phyloP scores from a whole-genome alignment of 2,888 invertebrate genomes.

The Cyclophora punctaria region DNA sequence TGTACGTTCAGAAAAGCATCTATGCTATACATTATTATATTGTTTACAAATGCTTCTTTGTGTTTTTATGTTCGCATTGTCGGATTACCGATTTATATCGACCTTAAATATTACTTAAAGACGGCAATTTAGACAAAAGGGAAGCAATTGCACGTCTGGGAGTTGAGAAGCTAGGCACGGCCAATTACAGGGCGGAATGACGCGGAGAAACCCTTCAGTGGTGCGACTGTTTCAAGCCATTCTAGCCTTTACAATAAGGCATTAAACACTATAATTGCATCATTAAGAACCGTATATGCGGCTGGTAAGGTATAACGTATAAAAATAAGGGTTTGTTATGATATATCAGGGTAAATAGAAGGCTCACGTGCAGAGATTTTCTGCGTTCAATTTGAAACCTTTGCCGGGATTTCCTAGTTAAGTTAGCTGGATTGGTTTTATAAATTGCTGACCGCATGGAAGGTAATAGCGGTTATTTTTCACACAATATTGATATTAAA shows the following conservation, averaged over 20 bases:
- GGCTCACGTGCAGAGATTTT: neutral
- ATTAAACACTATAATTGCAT: constrained; percentile 1
- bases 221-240: constrained; percentile 2
- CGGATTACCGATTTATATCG: constrained; percentile 10
- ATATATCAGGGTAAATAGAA: constrained; percentile 17
- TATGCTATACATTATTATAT: neutral
- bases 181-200: constrained; percentile 14
- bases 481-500: too few species aligned
- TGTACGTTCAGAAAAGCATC: neutral
- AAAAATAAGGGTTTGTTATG: constrained; percentile 16
- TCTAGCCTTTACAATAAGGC: constrained; percentile 2
- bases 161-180: constrained; percentile 6
- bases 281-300: neutral
- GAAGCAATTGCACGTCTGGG: constrained; percentile 19
- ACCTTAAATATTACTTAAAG: constrained; percentile 19
- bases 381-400: neutral
- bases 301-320: constrained; percentile 9
- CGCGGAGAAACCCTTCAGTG: constrained; percentile 8
- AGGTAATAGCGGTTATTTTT: too few species aligned
- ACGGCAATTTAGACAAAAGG: constrained; percentile 20
- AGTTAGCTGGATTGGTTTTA: too few species aligned
- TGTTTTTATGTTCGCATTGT: constrained; percentile 5
- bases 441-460: too few species aligned
- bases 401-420: too few species aligned
- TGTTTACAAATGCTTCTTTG: constrained; percentile 9